Evolutionary conservation across 1,140 invertebrate genomes (phyloP).

Genomic region (Caenorhabditis tropicalis): DNA sequence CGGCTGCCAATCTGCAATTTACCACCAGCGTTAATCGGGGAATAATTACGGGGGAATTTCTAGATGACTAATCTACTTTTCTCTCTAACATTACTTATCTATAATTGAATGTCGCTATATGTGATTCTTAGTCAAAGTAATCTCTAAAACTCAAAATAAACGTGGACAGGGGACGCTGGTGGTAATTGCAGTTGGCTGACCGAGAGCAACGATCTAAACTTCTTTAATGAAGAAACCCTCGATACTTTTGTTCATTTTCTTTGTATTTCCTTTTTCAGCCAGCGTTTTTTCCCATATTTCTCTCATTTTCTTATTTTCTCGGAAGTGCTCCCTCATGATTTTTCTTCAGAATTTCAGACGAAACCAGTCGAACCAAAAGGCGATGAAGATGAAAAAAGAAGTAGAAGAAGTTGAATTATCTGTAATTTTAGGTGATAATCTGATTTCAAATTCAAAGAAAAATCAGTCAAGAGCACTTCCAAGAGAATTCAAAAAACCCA

Average conservation of each 20-base stretch:
- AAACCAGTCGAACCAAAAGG: not conserved
- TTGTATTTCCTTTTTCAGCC: not conserved
- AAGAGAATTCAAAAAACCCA: slow-evolving; percentile 6
- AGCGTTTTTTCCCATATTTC: not conserved
- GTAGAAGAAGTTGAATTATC: not conserved
- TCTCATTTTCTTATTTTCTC: not conserved
- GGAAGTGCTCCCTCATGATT: slow-evolving; percentile 29
- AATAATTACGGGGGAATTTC: not conserved
- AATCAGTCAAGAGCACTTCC: slow-evolving; percentile 8
- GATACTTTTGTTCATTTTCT: not conserved
- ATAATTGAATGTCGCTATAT: no score
- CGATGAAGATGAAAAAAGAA: not conserved
- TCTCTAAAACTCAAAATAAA: not conserved
- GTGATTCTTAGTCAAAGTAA: not conserved
- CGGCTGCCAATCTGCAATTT: slow-evolving; percentile 62
- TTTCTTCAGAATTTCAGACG: slow-evolving; percentile 25
- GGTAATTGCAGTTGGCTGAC: slow-evolving; percentile 32
- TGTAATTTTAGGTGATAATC: slow-evolving; percentile 17
- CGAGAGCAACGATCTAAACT: not conserved
- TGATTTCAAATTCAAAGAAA: not conserved
- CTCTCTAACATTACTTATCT: not conserved
- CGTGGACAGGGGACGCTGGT: slow-evolving; percentile 24
- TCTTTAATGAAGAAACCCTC: not conserved
- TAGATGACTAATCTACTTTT: not conserved
- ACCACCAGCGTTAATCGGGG: slow-evolving; percentile 38